Evolutionary conservation across 2,888 invertebrate genomes (phyloP).

Genomic region (Nomada ruficornis): DNA sequence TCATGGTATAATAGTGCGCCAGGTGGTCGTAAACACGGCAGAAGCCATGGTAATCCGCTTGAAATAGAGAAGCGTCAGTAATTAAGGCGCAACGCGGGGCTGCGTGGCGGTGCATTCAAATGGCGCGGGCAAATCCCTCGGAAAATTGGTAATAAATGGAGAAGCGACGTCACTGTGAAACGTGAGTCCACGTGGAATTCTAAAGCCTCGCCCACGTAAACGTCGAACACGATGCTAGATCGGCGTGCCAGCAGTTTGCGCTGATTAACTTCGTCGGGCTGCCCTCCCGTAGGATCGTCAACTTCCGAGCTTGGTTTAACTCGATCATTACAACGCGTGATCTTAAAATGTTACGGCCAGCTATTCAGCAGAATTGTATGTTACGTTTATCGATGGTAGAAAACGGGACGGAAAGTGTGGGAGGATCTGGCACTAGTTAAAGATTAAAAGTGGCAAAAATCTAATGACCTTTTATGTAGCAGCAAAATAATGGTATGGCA

Average conservation of each 20-base stretch:
- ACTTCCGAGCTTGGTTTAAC: slow-evolving; percentile 15
- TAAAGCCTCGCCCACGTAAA: slow-evolving; percentile 19
- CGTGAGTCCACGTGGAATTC: slow-evolving; percentile 27
- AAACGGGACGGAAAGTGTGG: too few species aligned
- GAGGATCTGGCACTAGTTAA: too few species aligned
- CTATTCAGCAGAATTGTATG: too few species aligned
- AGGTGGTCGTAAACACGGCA: background rate
- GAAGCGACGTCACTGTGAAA: slow-evolving; percentile 9
- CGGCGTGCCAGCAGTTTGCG: slow-evolving; percentile 9
- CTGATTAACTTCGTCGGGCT: slow-evolving; percentile 44
- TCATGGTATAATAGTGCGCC: background rate
- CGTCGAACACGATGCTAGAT: slow-evolving; percentile 16
- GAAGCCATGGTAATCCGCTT: slow-evolving; percentile 5
- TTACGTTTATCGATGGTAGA: too few species aligned
- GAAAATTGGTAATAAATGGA: slow-evolving; percentile 56
- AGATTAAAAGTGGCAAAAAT: too few species aligned
- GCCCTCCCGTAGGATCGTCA: slow-evolving; percentile 15
- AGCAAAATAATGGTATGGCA: too few species aligned
- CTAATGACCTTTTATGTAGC: too few species aligned
- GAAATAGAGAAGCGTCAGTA: slow-evolving; percentile 10
- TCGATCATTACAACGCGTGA: background rate
- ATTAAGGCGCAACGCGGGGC: slow-evolving; percentile 21
- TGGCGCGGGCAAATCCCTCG: slow-evolving; percentile 36
- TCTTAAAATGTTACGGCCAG: background rate
- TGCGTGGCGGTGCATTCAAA: slow-evolving; percentile 30